Evolutionary conservation across 2,797 vertebrate genomes (phyloP).

Genomic region (Myiotriccus ornatus): DNA sequence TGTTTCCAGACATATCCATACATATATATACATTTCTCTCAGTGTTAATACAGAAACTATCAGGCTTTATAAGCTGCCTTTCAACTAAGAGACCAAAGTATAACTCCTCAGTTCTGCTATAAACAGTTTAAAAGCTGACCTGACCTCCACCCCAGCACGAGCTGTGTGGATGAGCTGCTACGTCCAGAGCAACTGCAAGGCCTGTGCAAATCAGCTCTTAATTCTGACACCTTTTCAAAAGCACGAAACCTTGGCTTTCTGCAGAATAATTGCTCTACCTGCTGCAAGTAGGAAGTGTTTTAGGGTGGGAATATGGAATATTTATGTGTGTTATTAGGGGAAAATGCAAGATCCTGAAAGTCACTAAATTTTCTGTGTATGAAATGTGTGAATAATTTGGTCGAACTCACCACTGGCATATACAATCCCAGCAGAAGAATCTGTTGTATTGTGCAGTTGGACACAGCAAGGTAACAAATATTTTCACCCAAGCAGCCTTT

Average conservation of each 20-base stretch:
- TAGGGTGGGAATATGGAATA: not conserved
- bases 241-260: not conserved
- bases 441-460: not conserved
- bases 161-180: not conserved
- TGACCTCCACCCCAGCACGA: too few species aligned
- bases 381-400: not conserved
- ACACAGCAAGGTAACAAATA: not conserved
- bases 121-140: not conserved
- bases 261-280: not conserved
- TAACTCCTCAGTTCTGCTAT: not conserved
- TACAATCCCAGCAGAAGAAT: not conserved
- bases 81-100: not conserved
- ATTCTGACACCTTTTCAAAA: not conserved
- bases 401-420: not conserved
- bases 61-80: not conserved
- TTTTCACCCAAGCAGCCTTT: not conserved
- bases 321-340: not conserved
- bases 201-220: slow-evolving; percentile 14
- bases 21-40: not conserved
- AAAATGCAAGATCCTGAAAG: not conserved
- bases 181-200: not conserved
- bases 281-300: not conserved
- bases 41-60: not conserved
- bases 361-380: not conserved
- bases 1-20: not conserved